phyloP scores from a whole-genome alignment of 2,888 invertebrate species.

The Dynastes tityus region DNA sequence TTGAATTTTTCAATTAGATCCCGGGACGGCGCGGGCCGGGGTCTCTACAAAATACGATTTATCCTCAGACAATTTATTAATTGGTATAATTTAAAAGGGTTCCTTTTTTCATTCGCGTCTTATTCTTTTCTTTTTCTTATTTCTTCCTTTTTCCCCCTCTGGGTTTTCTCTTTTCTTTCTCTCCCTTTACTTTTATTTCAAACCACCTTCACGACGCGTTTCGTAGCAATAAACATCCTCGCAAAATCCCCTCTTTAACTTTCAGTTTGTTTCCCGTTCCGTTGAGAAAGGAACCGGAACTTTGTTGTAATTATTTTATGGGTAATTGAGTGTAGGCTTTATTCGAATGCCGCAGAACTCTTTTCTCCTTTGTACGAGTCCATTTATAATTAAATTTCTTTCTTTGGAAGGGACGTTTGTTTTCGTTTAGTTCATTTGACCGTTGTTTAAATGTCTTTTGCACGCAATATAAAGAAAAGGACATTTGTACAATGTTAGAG shows the following conservation, averaged over 20 bases:
- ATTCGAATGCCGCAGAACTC: conserved; percentile 36
- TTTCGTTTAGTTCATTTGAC: conserved; percentile 28
- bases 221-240: conserved; percentile 41
- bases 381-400: conserved; percentile 41
- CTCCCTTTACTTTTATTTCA: conserved; percentile 11
- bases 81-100: conserved; percentile 41
- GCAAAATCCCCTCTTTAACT: conserved; percentile 22
- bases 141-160: background rate
- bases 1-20: conserved; percentile 40
- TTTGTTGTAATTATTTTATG: conserved; percentile 45
- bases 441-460: background rate
- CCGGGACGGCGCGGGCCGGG: background rate
- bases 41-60: conserved; percentile 22
- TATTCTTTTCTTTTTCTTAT: background rate
- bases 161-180: background rate
- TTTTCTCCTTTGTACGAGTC: conserved; percentile 27
- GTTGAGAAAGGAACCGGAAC: conserved; percentile 33
- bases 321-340: conserved; percentile 41
- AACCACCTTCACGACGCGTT: conserved; percentile 32
- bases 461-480: background rate
- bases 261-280: conserved; percentile 30
- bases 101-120: conserved; percentile 16
- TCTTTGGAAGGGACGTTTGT: conserved; percentile 8
- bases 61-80: conserved; percentile 38
- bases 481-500: background rate